Conservation (phyloP, 2,888 invertebrate species). For the Hemistola chrysoprasaria region DNA sequence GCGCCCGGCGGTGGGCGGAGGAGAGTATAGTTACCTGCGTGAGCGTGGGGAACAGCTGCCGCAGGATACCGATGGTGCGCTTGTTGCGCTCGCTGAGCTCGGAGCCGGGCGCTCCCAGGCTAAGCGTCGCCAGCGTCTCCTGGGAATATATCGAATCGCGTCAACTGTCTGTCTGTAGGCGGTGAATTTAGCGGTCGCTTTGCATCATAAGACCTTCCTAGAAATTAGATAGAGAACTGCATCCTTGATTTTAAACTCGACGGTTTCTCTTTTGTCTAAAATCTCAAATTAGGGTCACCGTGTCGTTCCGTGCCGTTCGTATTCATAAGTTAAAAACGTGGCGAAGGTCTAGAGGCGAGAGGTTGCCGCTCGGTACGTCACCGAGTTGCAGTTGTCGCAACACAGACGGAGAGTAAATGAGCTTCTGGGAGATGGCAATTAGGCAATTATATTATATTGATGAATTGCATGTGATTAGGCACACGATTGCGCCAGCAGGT, state of each 20-base stretch:
- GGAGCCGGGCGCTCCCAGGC: constrained; percentile 85
- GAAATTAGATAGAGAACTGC: background rate
- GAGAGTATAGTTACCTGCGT: constrained; percentile 84
- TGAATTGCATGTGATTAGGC: constrained; percentile 40
- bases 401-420: constrained; percentile 5
- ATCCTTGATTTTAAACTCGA: constrained; percentile 22
- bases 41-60: constrained; percentile 87
- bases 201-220: constrained; percentile 11
- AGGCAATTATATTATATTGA: constrained; percentile 42
- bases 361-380: constrained; percentile 5
- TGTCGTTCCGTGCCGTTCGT: constrained; percentile 2
- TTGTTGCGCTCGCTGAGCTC: constrained; percentile 87
- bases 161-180: no score
- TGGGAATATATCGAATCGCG: no score
- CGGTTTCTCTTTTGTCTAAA: constrained; percentile 28
- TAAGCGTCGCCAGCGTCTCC: constrained; percentile 86
- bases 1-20: background rate
- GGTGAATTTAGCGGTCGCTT: background rate
- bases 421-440: constrained; percentile 28
- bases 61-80: constrained; percentile 88
- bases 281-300: constrained; percentile 25
- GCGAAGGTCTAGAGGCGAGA: no score
- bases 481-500: constrained; percentile 34
- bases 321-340: constrained; percentile 4
- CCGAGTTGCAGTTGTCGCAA: constrained; percentile 17